Evolutionary conservation across 2,888 invertebrate species (phyloP).

Genomic region (Ferrisia virgata): DNA sequence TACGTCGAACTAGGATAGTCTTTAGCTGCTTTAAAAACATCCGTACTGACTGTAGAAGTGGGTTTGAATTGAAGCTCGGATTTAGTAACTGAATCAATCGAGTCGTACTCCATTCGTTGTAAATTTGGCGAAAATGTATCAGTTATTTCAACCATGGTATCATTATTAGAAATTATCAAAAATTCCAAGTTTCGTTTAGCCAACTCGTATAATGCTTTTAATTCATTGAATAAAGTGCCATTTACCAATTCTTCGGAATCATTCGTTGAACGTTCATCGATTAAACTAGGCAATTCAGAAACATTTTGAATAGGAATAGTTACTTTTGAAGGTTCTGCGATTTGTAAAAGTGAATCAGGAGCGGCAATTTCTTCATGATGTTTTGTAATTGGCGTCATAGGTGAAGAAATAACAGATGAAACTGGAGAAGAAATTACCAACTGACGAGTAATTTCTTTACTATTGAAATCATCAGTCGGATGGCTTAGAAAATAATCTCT

Average conservation of each 20-base stretch:
- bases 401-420: background rate
- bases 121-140: background rate
- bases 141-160: background rate
- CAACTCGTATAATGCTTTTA: conserved; percentile 29
- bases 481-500: background rate
- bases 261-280: background rate
- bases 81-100: background rate
- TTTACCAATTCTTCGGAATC: background rate
- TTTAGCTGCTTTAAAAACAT: background rate
- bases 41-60: background rate
- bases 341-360: background rate
- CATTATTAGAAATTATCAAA: conserved; percentile 23
- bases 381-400: background rate
- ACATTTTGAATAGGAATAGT: background rate
- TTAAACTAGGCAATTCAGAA: background rate
- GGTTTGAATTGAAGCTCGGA: background rate
- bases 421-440: no score
- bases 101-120: background rate
- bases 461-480: no score
- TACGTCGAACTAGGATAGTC: background rate
- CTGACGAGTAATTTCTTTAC: no score
- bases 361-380: background rate
- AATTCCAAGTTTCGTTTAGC: background rate
- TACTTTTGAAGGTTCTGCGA: background rate
- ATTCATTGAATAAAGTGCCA: background rate